Conservation (phyloP, 2,888 invertebrate genomes). For the Lymantria monacha region DNA sequence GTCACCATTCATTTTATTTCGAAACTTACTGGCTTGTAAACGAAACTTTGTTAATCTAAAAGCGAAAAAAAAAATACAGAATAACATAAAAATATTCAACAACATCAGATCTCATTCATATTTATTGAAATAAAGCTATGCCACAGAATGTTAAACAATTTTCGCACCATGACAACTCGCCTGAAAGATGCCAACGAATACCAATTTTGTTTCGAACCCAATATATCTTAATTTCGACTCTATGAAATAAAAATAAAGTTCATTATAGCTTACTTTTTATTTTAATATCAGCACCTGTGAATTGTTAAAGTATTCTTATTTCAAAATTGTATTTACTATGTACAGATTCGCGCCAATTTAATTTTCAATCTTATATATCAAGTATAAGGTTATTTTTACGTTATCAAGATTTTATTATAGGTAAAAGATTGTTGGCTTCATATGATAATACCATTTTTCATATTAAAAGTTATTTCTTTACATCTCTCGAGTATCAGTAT, state of each 20-base stretch:
- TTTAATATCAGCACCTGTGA: slow-evolving; percentile 7
- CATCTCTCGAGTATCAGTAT: slow-evolving; percentile 40
- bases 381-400: slow-evolving; percentile 6
- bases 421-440: slow-evolving; percentile 27
- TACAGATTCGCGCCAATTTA: slow-evolving; percentile 1
- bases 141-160: slow-evolving; percentile 51
- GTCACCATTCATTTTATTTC: slow-evolving; percentile 21
- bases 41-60: slow-evolving; percentile 67
- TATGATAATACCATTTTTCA: slow-evolving; percentile 80
- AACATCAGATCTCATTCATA: slow-evolving; percentile 51
- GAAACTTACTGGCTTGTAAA: slow-evolving; percentile 26
- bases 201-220: slow-evolving; percentile 1
- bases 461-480: slow-evolving; percentile 73
- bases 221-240: background rate
- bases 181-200: slow-evolving; percentile 38
- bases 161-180: slow-evolving; percentile 46
- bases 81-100: slow-evolving; percentile 41
- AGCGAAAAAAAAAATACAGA: slow-evolving; percentile 1
- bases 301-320: slow-evolving; percentile 29
- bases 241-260: background rate
- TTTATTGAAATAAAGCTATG: slow-evolving; percentile 51
- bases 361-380: slow-evolving; percentile 11
- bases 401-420: slow-evolving; percentile 9
- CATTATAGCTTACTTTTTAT: background rate
- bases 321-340: slow-evolving; percentile 30